A percentile compares a stretch with the other conserved stretches of the same genome.
Evolutionary conservation across 2,797 vertebrate genomes (phyloP).

Genomic region (Urocyon cinereoargenteus): DNA sequence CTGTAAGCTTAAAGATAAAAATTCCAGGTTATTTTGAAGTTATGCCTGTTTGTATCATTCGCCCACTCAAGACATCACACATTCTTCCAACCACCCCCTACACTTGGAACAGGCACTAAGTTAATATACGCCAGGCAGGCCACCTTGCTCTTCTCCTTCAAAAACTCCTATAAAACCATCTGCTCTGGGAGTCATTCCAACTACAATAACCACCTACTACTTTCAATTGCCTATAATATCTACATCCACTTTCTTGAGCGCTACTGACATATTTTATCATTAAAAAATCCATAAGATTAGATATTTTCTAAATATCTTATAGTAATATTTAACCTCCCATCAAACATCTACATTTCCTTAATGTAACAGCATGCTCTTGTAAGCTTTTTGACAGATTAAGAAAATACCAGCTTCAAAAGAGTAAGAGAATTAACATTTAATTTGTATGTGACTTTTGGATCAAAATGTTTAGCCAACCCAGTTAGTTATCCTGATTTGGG

Average conservation of each 20-base stretch:
- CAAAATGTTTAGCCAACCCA: background rate
- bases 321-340: conserved; percentile 48
- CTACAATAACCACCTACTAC: conserved; percentile 74
- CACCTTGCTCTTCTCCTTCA: conserved; percentile 85
- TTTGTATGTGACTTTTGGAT: background rate
- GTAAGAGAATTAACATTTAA: conserved; percentile 56
- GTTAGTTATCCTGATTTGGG: conserved; percentile 34
- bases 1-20: conserved; percentile 66
- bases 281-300: conserved; percentile 57
- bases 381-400: conserved; percentile 9
- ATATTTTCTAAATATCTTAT: conserved; percentile 50
- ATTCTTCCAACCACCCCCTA: conserved; percentile 81
- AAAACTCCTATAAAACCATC: conserved; percentile 84
- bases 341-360: background rate
- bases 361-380: background rate
- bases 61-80: conserved; percentile 82
- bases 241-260: conserved; percentile 70
- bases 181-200: conserved; percentile 80
- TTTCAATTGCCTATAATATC: conserved; percentile 80
- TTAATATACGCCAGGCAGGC: conserved; percentile 84
- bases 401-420: conserved; percentile 52
- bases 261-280: conserved; percentile 76
- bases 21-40: conserved; percentile 84
- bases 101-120: conserved; percentile 81
- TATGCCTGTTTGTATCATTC: conserved; percentile 80